Evolutionary conservation across 2,797 vertebrate species (phyloP).

Genomic region (Trachops cirrhosus): DNA sequence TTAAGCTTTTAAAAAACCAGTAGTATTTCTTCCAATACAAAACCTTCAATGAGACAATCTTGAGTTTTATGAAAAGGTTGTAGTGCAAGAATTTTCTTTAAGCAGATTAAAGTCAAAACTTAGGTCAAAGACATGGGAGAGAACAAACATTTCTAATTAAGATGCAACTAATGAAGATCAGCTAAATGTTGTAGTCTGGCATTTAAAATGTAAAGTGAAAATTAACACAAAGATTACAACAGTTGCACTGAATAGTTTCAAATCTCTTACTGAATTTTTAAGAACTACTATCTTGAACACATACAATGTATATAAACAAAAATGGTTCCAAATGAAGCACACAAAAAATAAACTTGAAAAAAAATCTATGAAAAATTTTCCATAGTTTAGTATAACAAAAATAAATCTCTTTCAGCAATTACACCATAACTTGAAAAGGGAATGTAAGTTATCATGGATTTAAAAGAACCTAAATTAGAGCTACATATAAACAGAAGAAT

Average conservation of each 20-base stretch:
- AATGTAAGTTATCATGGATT: constrained; percentile 63
- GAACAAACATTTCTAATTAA: constrained; percentile 57
- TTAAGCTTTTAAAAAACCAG: constrained; percentile 58
- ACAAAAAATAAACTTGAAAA: constrained; percentile 70
- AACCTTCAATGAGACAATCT: constrained; percentile 60
- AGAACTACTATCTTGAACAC: constrained; percentile 54
- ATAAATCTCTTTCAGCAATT: constrained; percentile 71
- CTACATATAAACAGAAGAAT: constrained; percentile 62
- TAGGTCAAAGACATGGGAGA: constrained; percentile 52
- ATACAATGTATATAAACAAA: constrained; percentile 61
- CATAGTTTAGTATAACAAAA: constrained; percentile 71
- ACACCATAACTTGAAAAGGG: constrained; percentile 70
- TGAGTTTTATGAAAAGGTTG: constrained; percentile 70
- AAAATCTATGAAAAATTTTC: constrained; percentile 61
- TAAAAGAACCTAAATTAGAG: constrained; percentile 72
- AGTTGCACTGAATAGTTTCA: constrained; percentile 54
- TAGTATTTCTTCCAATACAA: constrained; percentile 67
- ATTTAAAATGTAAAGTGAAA: constrained; percentile 66
- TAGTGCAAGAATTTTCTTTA: constrained; percentile 74
- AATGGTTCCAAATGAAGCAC: constrained; percentile 62
- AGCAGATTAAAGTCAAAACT: constrained; percentile 58
- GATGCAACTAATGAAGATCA: constrained; percentile 40
- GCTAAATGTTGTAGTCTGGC: constrained; percentile 54
- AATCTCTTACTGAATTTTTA: constrained; percentile 47
- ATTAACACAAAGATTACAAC: constrained; percentile 48